Evolutionary conservation across 1,140 invertebrate genomes (phyloP), one percentile per base, ranked within the genome.

Genomic region (Anoplolepis gracilipes): DNA sequence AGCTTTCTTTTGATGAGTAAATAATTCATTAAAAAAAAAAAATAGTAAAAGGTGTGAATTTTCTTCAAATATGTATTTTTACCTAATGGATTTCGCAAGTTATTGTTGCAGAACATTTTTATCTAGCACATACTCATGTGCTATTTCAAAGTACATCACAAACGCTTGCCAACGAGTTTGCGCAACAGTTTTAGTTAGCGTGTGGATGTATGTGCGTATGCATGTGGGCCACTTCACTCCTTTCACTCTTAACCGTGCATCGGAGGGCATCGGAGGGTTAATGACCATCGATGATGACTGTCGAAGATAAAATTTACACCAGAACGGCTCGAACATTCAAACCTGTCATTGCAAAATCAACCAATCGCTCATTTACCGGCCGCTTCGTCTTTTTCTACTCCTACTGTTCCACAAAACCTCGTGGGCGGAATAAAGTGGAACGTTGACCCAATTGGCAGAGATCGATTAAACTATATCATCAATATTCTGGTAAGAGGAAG

Each of bases 31-130:
- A 19, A 16, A 16, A 16, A 36, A 30, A 25, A 16, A 10, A 19
- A 25, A 11, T 39, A 75, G 25, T 42, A 19, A 67, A n/a, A n/a
- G n/a, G 53, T 67, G 55, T 28, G 39, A 55, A 55, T 79, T 79
- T 67, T 39, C 30, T 4, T 5, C 62, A 11, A 55, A 2, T 53
- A 36, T n/a, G 3, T 11, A 5, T 11, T 4, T n/a, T 82, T 72
- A 61, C 28, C 1, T 61, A 72, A 82, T n/a, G 1, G 11, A 19
- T 82, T 82, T 53, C 78, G 78, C 36, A 73, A 73, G 10, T n/a
- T 33, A 22, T 8, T 6, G 39, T 82, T 82, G 67, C 78, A 73
- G 36, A 82, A 82, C 72, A 82, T 82, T 82, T 82, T 73, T 82
- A 72, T 82, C 67, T 28, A 33, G 28, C 53, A 64, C 76, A 79